Evolutionary conservation across 1,140 invertebrate species (phyloP).

Genomic region (Macrocentrus cingulum): DNA sequence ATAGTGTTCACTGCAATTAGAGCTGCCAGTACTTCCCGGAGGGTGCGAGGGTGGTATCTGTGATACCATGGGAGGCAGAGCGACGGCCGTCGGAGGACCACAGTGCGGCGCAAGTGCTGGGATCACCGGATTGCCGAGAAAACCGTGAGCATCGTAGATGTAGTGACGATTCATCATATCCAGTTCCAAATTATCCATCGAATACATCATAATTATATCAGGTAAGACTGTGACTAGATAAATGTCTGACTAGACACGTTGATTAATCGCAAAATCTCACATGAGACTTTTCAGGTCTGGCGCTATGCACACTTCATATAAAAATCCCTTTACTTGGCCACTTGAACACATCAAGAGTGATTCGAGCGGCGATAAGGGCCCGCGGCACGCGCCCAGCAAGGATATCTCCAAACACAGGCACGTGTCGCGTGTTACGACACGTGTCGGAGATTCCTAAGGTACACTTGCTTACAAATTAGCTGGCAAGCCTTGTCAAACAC

Average conservation of each 20-base stretch:
- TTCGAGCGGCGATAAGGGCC: neutral
- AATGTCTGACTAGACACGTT: neutral
- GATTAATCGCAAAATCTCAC: neutral
- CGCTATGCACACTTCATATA: neutral
- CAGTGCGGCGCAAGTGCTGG: conserved; percentile 45
- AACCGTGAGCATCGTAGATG: conserved; percentile 59
- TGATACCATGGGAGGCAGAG: conserved; percentile 41
- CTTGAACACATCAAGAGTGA: conserved; percentile 4
- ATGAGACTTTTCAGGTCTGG: neutral
- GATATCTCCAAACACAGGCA: conserved; percentile 17
- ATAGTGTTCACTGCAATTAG: conserved; percentile 53
- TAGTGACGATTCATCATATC: conserved; percentile 61
- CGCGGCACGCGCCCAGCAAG: neutral
- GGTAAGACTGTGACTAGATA: neutral
- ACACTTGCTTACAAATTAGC: neutral
- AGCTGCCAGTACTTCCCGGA: conserved; percentile 50
- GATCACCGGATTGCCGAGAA: conserved; percentile 52
- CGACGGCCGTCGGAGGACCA: conserved; percentile 37
- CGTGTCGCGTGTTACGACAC: conserved; percentile 18
- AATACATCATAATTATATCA: conserved; percentile 50
- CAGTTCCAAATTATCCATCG: conserved; percentile 60
- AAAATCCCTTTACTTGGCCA: neutral
- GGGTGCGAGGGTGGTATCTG: conserved; percentile 45
- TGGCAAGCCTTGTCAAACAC: neutral
- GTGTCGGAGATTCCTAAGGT: neutral